Conservation (phyloP, 2,797 vertebrate species). For the Siniperca obscura region DNA sequence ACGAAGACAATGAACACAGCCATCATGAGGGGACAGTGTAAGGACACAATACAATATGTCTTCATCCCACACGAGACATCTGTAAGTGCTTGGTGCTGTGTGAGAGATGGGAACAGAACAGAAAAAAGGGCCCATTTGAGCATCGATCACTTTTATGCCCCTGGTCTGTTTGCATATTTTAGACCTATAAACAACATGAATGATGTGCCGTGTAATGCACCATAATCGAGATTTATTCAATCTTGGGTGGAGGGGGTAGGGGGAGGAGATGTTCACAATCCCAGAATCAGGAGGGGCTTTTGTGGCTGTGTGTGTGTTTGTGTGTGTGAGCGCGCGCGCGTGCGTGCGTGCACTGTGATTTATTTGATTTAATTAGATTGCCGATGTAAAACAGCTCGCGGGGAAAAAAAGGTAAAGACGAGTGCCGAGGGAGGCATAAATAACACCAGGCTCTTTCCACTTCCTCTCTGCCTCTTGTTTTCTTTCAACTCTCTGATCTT, state of each 20-base stretch:
- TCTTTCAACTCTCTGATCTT: slow-evolving; percentile 53
- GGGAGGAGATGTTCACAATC: slow-evolving; percentile 85
- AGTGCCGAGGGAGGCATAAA: slow-evolving; percentile 90
- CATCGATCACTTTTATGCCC: slow-evolving; percentile 82
- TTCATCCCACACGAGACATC: slow-evolving; percentile 56
- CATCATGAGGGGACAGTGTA: slow-evolving; percentile 54
- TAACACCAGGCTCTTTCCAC: slow-evolving; percentile 79
- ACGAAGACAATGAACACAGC: slow-evolving; percentile 63
- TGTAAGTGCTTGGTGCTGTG: slow-evolving; percentile 60
- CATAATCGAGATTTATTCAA: slow-evolving; percentile 94
- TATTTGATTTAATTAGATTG: slow-evolving; percentile 96
- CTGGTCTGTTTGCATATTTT: slow-evolving; percentile 83
- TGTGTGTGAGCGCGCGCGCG: slow-evolving; percentile 52
- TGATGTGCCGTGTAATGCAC: slow-evolving; percentile 84
- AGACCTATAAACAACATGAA: slow-evolving; percentile 85
- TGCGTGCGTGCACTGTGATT: slow-evolving; percentile 80
- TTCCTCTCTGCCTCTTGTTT: slow-evolving; percentile 45
- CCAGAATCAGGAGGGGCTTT: slow-evolving; percentile 72
- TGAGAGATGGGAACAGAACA: slow-evolving; percentile 57
- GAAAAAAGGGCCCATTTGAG: slow-evolving; percentile 61
- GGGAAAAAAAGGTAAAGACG: slow-evolving; percentile 89
- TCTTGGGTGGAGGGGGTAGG: slow-evolving; percentile 55
- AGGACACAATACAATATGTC: slow-evolving; percentile 61
- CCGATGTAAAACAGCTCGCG: slow-evolving; percentile 91
- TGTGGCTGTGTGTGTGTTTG: slow-evolving; percentile 39